phyloP scores from a whole-genome alignment of 2,113 vertebrate species.

The Caloenas nicobarica region DNA sequence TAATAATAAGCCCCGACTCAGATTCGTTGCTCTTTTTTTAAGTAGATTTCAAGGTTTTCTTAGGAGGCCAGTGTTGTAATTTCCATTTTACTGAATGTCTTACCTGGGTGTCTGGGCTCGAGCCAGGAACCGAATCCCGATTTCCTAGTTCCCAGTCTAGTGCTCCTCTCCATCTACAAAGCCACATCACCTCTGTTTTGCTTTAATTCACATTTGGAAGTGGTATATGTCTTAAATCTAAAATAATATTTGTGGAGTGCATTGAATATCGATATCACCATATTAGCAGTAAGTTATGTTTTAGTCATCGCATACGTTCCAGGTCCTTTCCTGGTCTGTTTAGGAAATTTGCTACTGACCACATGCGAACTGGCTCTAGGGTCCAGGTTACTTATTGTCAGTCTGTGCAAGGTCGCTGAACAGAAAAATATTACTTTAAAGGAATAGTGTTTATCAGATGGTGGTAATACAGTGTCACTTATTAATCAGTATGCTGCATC shows the following conservation, averaged over 20 bases:
- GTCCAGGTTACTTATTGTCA: neutral
- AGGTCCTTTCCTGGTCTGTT: neutral
- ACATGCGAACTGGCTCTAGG: neutral
- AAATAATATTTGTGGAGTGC: neutral
- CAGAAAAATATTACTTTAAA: constrained; percentile 8
- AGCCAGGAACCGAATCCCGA: accelerated
- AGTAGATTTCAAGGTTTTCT: neutral
- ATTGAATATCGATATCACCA: neutral
- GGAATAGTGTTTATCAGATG: neutral
- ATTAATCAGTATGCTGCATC: neutral
- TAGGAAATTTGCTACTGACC: neutral
- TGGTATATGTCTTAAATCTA: neutral
- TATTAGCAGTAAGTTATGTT: neutral
- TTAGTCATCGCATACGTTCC: neutral
- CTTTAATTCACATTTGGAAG: neutral
- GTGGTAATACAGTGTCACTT: neutral
- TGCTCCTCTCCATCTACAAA: neutral
- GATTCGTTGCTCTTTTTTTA: neutral
- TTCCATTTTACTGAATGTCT: neutral
- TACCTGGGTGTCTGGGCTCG: neutral
- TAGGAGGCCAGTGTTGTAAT: neutral
- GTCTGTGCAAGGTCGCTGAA: neutral
- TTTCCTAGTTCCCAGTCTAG: neutral
- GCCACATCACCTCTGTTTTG: neutral
- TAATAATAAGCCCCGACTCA: neutral